Base-by-base conservation (phyloP, 2,888 invertebrate genomes). In the Euplagia quadripunctaria region DNA sequence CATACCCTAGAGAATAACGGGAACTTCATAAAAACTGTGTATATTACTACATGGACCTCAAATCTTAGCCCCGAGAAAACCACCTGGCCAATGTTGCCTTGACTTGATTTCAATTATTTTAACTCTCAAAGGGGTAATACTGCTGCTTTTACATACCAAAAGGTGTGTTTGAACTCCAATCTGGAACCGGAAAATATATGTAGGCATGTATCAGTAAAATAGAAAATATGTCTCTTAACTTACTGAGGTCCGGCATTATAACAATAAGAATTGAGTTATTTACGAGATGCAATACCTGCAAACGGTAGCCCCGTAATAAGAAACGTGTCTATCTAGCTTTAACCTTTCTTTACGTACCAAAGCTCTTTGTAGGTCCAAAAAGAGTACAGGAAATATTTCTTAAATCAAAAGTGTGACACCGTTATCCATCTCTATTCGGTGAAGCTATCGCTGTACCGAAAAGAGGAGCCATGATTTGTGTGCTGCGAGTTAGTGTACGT, bases 91-190 rank as follows among this genome's bases (percentile, higher is more conserved):
- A 71, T 74, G 73, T 75, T 52, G 68, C 64, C 41, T 77, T 76
- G 77, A 58, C 67, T 58, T 46, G 72, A 75, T 79, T 84, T 82
- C 86, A 82, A 84, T 85, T 82, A 85, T 80, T 61, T 42, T 67
- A 77, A 76, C 71, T 61, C 79, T 82, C 78, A 1, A 66, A 73
- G 79, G 80, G 31, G 75, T 82, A 79, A 78, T 79, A 78, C 72
- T 71, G 76, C 79, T 76, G 64, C 58, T 71, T 79, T 79, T 84
- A 77, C 75, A 65, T 79, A 72, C 52, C 2, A 42, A 42, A 64
- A 43, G 43, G 17, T 17, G 41, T 11, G 64, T 17, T 64, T 41
- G 8, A 17, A 43, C 16, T 17, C 8, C 17, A 8, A 46, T 1
- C 43, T n/a, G n/a, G n/a, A n/a, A n/a, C n/a, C 11, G 20, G 7